phyloP scores from a whole-genome alignment of 2,888 invertebrate genomes.

The Lepidonotus clava region DNA sequence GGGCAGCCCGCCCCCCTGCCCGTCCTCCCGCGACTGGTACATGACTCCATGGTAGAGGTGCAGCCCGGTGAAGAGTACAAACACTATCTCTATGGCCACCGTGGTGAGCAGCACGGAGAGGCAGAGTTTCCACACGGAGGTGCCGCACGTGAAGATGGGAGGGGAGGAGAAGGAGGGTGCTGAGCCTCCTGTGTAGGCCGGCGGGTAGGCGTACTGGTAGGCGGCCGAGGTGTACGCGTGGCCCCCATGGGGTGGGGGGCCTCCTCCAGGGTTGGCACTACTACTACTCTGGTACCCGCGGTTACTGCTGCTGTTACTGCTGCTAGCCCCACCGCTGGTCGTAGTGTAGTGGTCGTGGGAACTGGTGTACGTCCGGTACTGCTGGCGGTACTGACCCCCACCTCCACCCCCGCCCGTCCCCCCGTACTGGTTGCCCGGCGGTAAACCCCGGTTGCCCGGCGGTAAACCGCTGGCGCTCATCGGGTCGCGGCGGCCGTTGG shows the following conservation, averaged over 20 bases:
- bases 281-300: not conserved
- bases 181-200: not conserved
- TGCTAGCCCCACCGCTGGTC: not conserved
- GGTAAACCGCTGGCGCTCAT: too few species aligned
- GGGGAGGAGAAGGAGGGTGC: not conserved
- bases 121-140: slow-evolving; percentile 32
- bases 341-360: not conserved
- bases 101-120: slow-evolving; percentile 34
- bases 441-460: not conserved
- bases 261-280: too few species aligned
- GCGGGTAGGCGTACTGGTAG: slow-evolving; percentile 44
- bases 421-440: not conserved
- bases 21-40: not conserved
- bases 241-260: too few species aligned
- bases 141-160: slow-evolving; percentile 29
- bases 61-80: slow-evolving; percentile 39
- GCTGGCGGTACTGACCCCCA: too few species aligned
- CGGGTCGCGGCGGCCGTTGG: too few species aligned
- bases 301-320: not conserved
- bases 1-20: not conserved
- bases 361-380: not conserved
- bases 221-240: slow-evolving; percentile 34
- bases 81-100: slow-evolving; percentile 34
- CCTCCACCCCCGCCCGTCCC: not conserved
- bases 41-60: slow-evolving; percentile 41